Base-by-base conservation (phyloP, 2,888 invertebrate species). In the Watsonalla binaria region DNA sequence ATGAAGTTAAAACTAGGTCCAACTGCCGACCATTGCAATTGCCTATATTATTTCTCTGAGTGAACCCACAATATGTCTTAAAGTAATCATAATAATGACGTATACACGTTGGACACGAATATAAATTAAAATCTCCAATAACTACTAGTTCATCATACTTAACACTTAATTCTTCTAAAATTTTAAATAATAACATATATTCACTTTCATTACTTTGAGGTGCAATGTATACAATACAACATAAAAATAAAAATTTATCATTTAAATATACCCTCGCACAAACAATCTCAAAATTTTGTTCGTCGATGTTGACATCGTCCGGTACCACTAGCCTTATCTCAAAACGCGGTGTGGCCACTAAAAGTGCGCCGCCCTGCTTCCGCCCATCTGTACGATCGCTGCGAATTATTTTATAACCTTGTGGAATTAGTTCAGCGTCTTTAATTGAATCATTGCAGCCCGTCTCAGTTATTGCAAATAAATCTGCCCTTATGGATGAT, bases 201-300 rank as follows among this genome's bases (percentile, higher is more conserved):
- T 64, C 64, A 24, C 46, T 51, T 50, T 63, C 61, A 7, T 45
- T 51, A 53, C 53, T 57, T 2, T 39, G 46, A 0, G 66, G 64
- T 7, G 64, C 59, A 15, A 66, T 64, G 39, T 66, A 64, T 37
- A 62, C 50, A 0, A 66, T 60, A 39, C 57, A 63, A 39, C 58
- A 62, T 8, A 60, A 48, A 55, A 61, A 62, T 33, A 62, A 52
- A 48, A 37, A 59, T 52, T 51, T 57, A 52, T 55, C 42, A 8
- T 46, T 39, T 11, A 47, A 47, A 42, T 60, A 46, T 2, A 64
- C 59, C 0, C 47, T 52, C 11, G 56, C 61, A 56, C 62, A 47
- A 35, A 66, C 55, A 0, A 63, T 6, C 58, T 66, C 64, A 51
- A 66, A 66, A 14, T 8, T 39, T 33, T 54, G 47, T 33, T 53